Percentiles rank a stretch among this genome's conserved stretches.
These are phyloP conservation scores for Clitarchus hookeri DNA, from an alignment of 2,888 invertebrate genomes.

Conservation along the genomic window DNA sequence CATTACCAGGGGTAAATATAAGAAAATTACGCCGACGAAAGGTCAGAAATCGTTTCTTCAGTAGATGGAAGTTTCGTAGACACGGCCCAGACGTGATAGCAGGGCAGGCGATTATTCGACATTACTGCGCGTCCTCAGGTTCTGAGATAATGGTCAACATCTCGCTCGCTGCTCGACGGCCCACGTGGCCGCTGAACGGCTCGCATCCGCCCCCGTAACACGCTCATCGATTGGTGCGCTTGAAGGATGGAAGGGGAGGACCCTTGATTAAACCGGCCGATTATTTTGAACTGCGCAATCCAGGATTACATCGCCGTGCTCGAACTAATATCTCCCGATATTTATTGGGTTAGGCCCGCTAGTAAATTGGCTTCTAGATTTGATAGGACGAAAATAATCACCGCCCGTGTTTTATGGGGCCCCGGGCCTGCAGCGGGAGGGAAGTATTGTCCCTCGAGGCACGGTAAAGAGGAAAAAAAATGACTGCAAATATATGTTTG, in stretches of 20 bases:
- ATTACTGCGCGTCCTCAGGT: background rate
- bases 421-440: background rate
- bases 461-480: background rate
- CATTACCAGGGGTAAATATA: background rate
- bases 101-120: background rate
- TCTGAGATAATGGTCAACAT: background rate
- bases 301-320: conserved; percentile 21
- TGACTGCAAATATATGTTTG: background rate
- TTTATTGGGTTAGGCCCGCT: conserved; percentile 23
- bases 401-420: conserved; percentile 11
- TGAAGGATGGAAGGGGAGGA: background rate
- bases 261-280: conserved; percentile 18
- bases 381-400: conserved; percentile 24
- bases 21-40: background rate
- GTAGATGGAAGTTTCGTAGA: background rate
- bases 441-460: background rate
- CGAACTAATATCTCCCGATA: conserved; percentile 26
- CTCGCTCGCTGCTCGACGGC: background rate
- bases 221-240: background rate
- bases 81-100: too few relatives aligned
- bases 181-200: background rate
- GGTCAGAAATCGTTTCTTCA: background rate
- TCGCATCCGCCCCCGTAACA: too few relatives aligned
- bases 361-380: conserved; percentile 27
- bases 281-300: conserved; percentile 21